Evolutionary conservation across 2,888 invertebrate species (phyloP).

Genomic region (Drosophila borealis): DNA sequence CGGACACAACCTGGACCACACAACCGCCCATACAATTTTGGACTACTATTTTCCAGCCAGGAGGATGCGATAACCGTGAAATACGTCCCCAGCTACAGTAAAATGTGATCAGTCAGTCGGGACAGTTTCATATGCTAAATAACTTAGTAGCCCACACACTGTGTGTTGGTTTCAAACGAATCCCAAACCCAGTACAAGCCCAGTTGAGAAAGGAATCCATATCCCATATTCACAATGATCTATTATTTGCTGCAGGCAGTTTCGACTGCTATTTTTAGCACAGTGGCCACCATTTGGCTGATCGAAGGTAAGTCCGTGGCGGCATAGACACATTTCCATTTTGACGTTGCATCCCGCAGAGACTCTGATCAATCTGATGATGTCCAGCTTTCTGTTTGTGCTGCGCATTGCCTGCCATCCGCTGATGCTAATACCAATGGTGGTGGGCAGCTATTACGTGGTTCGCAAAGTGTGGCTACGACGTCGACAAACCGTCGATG

Average conservation of each 20-base stretch:
- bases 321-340: not conserved
- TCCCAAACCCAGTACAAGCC: not conserved
- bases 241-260: slow-evolving; percentile 51
- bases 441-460: slow-evolving; percentile 25
- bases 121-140: too few relatives aligned
- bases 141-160: slow-evolving; percentile 14
- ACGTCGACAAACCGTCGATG: slow-evolving; percentile 2
- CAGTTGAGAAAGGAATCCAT: slow-evolving; percentile 7
- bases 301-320: slow-evolving; percentile 54
- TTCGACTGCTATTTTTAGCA: slow-evolving; percentile 39
- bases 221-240: slow-evolving; percentile 43
- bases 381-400: slow-evolving; percentile 45
- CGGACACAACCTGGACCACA: too few relatives aligned
- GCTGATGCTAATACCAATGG: slow-evolving; percentile 56
- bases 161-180: not conserved
- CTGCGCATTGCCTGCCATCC: slow-evolving; percentile 60
- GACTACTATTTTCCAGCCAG: too few relatives aligned
- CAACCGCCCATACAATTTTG: too few relatives aligned
- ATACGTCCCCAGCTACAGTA: too few relatives aligned
- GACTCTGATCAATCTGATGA: slow-evolving; percentile 56
- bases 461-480: slow-evolving; percentile 32
- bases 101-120: too few relatives aligned
- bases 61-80: too few relatives aligned
- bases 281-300: slow-evolving; percentile 39
- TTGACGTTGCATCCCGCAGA: slow-evolving; percentile 37